Conservation (phyloP, 2,797 vertebrate genomes). For the Sebastes kiyomatsui region DNA sequence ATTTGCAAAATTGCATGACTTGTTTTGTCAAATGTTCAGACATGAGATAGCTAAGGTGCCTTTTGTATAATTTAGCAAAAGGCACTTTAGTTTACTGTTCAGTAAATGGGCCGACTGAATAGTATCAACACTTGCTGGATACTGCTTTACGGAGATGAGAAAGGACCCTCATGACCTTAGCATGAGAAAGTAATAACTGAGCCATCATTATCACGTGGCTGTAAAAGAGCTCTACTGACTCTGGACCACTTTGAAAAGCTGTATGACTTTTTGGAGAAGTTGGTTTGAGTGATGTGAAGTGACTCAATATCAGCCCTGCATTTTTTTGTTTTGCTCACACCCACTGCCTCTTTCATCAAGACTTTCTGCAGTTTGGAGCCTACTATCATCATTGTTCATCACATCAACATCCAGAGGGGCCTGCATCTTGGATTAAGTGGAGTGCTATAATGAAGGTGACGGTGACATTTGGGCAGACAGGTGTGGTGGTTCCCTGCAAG, state of each 20-base stretch:
- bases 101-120: neutral
- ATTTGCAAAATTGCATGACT: no score
- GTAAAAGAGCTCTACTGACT: neutral
- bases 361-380: neutral
- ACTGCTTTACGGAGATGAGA: neutral
- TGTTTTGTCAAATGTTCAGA: no score
- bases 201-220: neutral
- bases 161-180: neutral
- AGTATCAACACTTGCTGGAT: neutral
- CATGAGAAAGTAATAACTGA: neutral
- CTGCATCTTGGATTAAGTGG: constrained; percentile 51
- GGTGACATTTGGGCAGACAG: constrained; percentile 91
- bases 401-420: neutral
- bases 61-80: fast-evolving
- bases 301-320: neutral
- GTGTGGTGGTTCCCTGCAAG: constrained; percentile 95
- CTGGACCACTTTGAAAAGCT: neutral
- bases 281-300: neutral
- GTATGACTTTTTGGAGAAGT: neutral
- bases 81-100: no score
- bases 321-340: neutral
- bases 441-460: constrained; percentile 91
- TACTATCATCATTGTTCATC: neutral
- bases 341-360: neutral
- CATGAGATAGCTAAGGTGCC: fast-evolving